Evolutionary conservation across 2,888 invertebrate genomes (phyloP).

Genomic region (Heliconius cydno): DNA sequence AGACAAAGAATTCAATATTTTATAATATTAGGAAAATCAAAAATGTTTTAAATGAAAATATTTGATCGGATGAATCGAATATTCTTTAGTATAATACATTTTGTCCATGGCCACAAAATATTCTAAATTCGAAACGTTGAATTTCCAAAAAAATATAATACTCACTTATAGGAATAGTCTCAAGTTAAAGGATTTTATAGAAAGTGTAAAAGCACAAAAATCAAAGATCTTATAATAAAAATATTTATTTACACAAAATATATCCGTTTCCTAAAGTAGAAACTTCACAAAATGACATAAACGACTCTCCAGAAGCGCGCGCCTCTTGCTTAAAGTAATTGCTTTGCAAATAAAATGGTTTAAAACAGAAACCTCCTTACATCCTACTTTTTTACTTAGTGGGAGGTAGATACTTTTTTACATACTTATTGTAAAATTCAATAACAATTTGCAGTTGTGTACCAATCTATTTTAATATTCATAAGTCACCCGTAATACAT

Average conservation of each 20-base stretch:
- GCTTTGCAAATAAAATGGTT: constrained; percentile 7
- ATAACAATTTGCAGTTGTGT: constrained; percentile 42
- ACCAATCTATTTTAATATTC: constrained; percentile 35
- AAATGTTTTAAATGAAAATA: too few relatives aligned
- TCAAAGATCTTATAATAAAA: background rate
- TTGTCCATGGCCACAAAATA: too few relatives aligned
- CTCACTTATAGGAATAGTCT: too few relatives aligned
- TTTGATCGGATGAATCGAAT: too few relatives aligned
- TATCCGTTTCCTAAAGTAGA: background rate
- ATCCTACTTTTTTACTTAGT: constrained; percentile 31
- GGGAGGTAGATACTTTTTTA: constrained; percentile 34
- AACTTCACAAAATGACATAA: background rate
- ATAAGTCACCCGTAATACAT: constrained; percentile 34
- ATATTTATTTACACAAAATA: background rate
- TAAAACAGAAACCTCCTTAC: constrained; percentile 13
- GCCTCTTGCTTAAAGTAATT: background rate
- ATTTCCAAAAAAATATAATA: too few relatives aligned
- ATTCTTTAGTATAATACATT: too few relatives aligned
- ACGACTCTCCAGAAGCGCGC: background rate
- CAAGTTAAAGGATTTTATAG: too few relatives aligned
- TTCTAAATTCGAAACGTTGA: too few relatives aligned
- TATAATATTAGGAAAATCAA: too few relatives aligned
- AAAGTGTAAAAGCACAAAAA: too few relatives aligned
- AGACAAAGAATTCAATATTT: too few relatives aligned
- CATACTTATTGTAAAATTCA: constrained; percentile 30